Evolutionary conservation across 1,140 invertebrate genomes (phyloP), one percentile per base, ranked within the genome.

Genomic region (Eufriesea mexicana): DNA sequence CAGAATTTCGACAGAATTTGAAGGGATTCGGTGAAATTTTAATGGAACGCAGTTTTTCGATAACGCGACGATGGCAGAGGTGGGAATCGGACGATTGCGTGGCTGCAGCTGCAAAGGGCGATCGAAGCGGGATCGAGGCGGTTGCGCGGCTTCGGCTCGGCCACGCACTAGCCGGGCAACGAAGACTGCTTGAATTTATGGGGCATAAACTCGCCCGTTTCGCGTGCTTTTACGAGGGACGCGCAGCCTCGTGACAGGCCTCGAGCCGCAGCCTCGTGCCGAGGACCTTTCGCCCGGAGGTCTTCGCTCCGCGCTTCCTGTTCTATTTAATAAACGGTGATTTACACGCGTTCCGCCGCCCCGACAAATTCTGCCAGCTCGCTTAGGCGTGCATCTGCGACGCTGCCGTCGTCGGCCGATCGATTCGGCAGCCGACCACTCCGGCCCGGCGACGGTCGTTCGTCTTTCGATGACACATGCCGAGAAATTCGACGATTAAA

Each of bases 161-260:
- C 80, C 86, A 89, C 87, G 89, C 89, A 90, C 51, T 42, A 79
- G 45, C 59, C 75, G 67, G 61, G 66, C 80, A 89, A 89, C 84
- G 90, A 92, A 90, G 88, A 86, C 86, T 87, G 89, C 80, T 88
- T 88, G 87, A 92, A 92, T 94, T 94, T 94, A 93, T 93, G 90
- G 89, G 86, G 79, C 91, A 91, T 93, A 94, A 94, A 94, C 89
- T 92, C 89, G 89, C 85, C 84, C 88, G 89, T 89, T 86, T 85
- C 87, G 88, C 82, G 83, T 79, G 85, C 86, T 92, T 93, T 93
- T 93, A 93, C 89, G 89, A 84, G 74, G 83, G 76, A 87, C 86
- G 85, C 79, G 88, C 83, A 75, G 89, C 89, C 83, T 89, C 85
- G 83, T 87, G 92, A 90, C 90, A 90, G 89, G 83, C 76, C 59